phyloP scores from a whole-genome alignment of 1,140 invertebrate species.

The Platyscapa corneri region DNA sequence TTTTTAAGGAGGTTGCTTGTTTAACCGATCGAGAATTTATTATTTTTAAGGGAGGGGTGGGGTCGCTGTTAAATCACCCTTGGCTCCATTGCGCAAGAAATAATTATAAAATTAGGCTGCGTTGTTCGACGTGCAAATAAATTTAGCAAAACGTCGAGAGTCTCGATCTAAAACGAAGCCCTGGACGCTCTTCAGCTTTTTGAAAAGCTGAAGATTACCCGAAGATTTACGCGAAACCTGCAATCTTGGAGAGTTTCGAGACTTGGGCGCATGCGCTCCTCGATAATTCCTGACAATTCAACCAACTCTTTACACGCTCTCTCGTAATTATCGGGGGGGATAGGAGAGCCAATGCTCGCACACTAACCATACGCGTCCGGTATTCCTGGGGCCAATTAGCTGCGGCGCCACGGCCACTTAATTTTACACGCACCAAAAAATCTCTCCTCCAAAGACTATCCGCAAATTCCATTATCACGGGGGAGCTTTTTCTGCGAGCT shows the following conservation, averaged over 20 bases:
- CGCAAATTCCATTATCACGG: background rate
- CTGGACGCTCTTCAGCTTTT: background rate
- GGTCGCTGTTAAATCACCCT: no score
- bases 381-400: constrained; percentile 38
- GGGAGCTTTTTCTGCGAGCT: background rate
- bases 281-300: constrained; percentile 53
- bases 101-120: background rate
- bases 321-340: background rate
- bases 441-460: background rate
- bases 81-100: no score
- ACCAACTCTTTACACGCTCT: constrained; percentile 11
- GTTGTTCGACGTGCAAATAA: background rate
- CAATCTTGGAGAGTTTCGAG: background rate
- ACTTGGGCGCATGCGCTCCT: background rate
- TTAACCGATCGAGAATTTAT: no score
- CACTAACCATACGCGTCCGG: constrained; percentile 53
- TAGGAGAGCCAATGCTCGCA: background rate
- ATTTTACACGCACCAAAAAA: constrained; percentile 1
- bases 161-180: background rate
- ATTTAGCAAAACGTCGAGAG: background rate
- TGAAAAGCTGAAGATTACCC: background rate
- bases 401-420: constrained; percentile 36
- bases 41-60: no score
- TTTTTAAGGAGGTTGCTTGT: background rate
- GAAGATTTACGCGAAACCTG: background rate